Evolutionary conservation across 1,140 invertebrate species (phyloP), one percentile per base, ranked within the genome.

Genomic region (Ectropis grisescens): DNA sequence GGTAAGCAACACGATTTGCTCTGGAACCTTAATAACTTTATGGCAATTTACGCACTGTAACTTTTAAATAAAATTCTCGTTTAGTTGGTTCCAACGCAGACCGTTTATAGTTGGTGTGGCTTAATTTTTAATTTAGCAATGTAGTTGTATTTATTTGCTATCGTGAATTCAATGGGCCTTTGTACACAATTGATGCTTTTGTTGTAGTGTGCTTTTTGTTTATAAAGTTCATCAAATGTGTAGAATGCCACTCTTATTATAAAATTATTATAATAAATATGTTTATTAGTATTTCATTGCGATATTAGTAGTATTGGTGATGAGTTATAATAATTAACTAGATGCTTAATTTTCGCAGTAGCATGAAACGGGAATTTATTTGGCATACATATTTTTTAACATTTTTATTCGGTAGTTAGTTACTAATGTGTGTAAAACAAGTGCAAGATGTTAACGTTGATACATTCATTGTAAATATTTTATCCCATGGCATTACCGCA

Each of bases 1-100:
- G 88, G 88, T 90, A 89, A 90, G 87, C 74, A 49, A 46, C 56
- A 46, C 35, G 47, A 52, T 35, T 45, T 60, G 60, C 32, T 41
- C 46, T 33, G 48, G 61, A 68, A 51, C 52, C 49, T 47, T 40
- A 41, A 27, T 41, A 36, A 41, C 30, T 37, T 46, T 19, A 8
- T 19, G 3, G 16, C n/a, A n/a, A n/a, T n/a, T n/a, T n/a, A n/a
- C n/a, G n/a, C n/a, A n/a, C n/a, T 19, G 3, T 19, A 19, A 26
- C 33, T 37, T 41, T 10, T 35, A 24, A 14, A 11, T 25, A 23
- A 29, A 30, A 14, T 82, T 70, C 54, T 40, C 53, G 25, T 49
- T 56, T 37, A 37, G 33, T 41, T 60, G 66, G 47, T 64, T 62
- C 66, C 60, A 59, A 47, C 43, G 37, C 50, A 58, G 54, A 36